Evolutionary conservation across 2,113 vertebrate species (phyloP).

Genomic region (Mus pahari): DNA sequence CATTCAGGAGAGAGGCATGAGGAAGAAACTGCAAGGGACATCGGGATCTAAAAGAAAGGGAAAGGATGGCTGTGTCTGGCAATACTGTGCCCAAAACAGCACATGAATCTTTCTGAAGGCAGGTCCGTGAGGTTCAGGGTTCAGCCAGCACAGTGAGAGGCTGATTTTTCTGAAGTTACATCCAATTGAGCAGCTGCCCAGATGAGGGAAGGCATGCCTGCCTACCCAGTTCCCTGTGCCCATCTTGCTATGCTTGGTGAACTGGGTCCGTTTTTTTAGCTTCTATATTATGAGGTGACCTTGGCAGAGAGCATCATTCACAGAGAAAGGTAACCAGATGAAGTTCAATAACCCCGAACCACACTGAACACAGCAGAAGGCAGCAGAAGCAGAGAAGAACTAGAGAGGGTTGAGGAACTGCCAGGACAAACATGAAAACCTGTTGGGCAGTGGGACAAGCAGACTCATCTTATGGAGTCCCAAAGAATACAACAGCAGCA

Average conservation of each 20-base stretch:
- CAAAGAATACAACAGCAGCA: not conserved
- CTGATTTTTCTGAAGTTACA: not conserved
- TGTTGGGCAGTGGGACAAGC: conserved; percentile 11
- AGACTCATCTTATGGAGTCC: not conserved
- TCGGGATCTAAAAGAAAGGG: not conserved
- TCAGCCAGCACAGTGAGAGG: not conserved
- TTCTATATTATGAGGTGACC: not conserved
- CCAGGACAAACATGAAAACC: not conserved
- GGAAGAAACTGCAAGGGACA: conserved; percentile 45
- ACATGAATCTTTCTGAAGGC: not conserved
- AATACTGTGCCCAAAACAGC: not conserved
- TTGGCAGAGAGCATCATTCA: not conserved
- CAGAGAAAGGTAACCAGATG: not conserved
- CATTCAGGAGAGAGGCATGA: conserved; percentile 78
- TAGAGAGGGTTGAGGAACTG: not conserved
- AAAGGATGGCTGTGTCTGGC: not conserved
- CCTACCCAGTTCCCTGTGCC: not conserved
- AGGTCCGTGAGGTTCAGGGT: not conserved
- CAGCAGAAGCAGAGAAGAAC: not conserved
- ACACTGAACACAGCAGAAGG: not conserved
- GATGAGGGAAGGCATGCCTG: not conserved
- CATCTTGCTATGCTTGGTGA: not conserved
- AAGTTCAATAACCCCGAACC: not conserved
- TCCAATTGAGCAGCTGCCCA: not conserved
- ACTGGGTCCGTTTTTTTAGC: not conserved